Base-by-base conservation (phyloP, 2,888 invertebrate species). In the Gymnosoma rotundatum region DNA sequence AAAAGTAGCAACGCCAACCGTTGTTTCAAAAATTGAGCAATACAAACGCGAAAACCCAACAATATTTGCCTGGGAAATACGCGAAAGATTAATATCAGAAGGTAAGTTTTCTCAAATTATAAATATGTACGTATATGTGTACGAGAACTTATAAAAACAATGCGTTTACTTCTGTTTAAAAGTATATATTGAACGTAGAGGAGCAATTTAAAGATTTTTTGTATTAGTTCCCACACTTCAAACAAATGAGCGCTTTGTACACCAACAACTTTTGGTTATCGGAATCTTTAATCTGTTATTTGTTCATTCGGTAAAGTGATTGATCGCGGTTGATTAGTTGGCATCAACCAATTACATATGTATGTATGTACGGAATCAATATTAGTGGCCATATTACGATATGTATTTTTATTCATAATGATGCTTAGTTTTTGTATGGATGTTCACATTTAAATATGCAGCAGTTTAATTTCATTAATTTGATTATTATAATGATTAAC, bases 1-100 rank as follows among this genome's bases (percentile, higher is more conserved):
- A 38, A 98, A 99, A 93, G 99, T 99, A 80, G 99, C 99, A 74
- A 99, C 99, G 63, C 99, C 99, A 52, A 96, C 97, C 14, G 99
- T 99, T 78, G 98, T 99, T 82, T 96, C 98, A 86, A 99, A 98
- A 94, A 99, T 99, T 90, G 99, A 99, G 93, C 97, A 98, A 92
- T 98, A 99, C 94, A 99, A 99, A 93, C 93, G 98, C 88, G 98
- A 99, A 93, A 99, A 99, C 93, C 99, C 99, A 8, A 99, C 99
- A 82, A 99, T 99, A 90, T 99, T 99, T 92, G 99, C 99, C 25
- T 99, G 99, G 99, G 99, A 99, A 94, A 99, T 99, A 88, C 94
- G 99, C 72, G 99, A 99, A 93, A 95, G 98, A 92, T 95, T 99
- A 85, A 97, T 99, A 90, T 97, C 97, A 82, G 98, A 99, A 96